Evolutionary conservation across 2,888 invertebrate species (phyloP).

Genomic region (Agrotis clavis): DNA sequence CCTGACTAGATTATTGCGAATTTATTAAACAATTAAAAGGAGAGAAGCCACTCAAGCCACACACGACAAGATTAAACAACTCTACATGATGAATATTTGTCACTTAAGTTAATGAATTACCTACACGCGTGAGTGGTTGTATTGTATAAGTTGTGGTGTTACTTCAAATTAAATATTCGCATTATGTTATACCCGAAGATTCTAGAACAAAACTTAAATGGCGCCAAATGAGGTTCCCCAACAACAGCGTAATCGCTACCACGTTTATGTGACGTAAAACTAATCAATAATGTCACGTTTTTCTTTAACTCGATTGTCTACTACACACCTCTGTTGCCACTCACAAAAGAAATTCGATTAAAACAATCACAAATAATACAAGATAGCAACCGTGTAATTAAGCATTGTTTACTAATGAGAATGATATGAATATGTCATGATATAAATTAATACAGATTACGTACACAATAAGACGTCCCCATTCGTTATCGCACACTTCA

Average conservation of each 20-base stretch:
- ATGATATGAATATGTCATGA: constrained; percentile 33
- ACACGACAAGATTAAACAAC: constrained; percentile 11
- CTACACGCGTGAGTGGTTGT: constrained; percentile 18
- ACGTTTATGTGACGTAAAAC: constrained; percentile 55
- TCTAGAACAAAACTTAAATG: constrained; percentile 58
- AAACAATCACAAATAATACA: constrained; percentile 41
- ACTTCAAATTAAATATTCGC: constrained; percentile 33
- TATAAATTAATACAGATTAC: constrained; percentile 48
- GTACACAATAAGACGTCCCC: constrained; percentile 38
- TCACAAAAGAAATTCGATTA: constrained; percentile 42
- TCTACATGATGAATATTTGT: constrained; percentile 11
- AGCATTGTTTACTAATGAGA: constrained; percentile 44
- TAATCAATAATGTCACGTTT: constrained; percentile 49
- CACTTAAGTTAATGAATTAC: constrained; percentile 36
- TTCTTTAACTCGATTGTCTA: constrained; percentile 22
- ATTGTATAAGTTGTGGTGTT: constrained; percentile 31
- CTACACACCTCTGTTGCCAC: constrained; percentile 42
- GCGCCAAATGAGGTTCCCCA: constrained; percentile 56
- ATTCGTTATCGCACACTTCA: constrained; percentile 53
- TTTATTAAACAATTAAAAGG: constrained; percentile 1
- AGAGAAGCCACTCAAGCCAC: too few relatives aligned
- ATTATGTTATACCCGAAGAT: constrained; percentile 45
- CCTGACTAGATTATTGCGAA: background rate
- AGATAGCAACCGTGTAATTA: constrained; percentile 49
- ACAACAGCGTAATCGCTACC: constrained; percentile 65